These are phyloP conservation scores for Macrophya annulata DNA, from an alignment of 2,888 invertebrate genomes.

Conservation along the genomic window DNA sequence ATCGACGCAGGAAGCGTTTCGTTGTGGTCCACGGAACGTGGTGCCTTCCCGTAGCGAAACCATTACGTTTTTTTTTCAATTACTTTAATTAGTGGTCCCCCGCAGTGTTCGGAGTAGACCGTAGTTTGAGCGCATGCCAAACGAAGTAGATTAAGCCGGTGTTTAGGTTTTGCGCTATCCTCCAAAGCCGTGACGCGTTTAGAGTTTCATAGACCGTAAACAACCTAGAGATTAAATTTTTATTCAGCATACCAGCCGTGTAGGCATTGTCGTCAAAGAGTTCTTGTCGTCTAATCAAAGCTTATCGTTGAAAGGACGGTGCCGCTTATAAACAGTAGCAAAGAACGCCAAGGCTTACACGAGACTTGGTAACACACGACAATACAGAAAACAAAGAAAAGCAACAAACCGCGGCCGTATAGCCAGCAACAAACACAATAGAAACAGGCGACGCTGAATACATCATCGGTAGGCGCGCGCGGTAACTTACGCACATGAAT, in stretches of 20 bases:
- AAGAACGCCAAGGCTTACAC: conserved; percentile 11
- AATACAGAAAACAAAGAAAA: conserved; percentile 41
- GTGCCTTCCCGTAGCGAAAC: conserved; percentile 26
- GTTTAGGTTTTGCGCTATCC: conserved; percentile 15
- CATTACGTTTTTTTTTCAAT: conserved; percentile 8
- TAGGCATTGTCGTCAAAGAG: conserved; percentile 8
- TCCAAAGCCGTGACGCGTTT: background rate
- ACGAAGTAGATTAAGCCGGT: background rate
- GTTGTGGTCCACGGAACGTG: conserved; percentile 3
- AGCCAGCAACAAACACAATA: conserved; percentile 67
- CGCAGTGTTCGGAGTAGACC: background rate
- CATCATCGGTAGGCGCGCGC: conserved; percentile 70
- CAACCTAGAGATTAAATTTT: conserved; percentile 28
- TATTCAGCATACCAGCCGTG: background rate
- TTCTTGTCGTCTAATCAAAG: conserved; percentile 36
- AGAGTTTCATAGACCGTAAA: conserved; percentile 13
- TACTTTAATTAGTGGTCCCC: conserved; percentile 7
- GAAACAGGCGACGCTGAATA: conserved; percentile 73
- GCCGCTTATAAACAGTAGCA: conserved; percentile 22
- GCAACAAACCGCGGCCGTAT: conserved; percentile 27
- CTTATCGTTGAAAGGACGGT: background rate
- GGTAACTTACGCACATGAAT: conserved; percentile 71
- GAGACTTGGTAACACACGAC: conserved; percentile 28
- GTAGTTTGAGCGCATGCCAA: conserved; percentile 9
- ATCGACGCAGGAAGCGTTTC: conserved; percentile 37